Base-by-base conservation (phyloP, 2,888 invertebrate species). In the Cryptophagus acutangulus region DNA sequence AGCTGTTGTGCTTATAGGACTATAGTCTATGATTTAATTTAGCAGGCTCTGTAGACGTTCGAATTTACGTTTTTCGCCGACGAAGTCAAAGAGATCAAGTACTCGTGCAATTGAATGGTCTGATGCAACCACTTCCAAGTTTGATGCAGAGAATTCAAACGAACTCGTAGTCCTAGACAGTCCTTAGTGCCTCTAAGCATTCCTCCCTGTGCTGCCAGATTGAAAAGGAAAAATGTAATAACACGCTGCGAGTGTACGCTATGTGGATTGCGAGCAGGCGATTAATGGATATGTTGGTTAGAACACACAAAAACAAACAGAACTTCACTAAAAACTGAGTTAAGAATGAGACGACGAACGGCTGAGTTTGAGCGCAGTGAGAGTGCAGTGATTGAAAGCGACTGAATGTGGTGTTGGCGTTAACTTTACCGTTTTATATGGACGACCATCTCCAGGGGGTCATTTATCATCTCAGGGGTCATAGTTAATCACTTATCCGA, bases 121-220 rank as follows among this genome's bases (percentile, higher is more conserved):
- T 89, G 89, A 71, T 91, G 90, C 70, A 91, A 75, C 90, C 90
- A 91, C 89, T 90, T 90, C 85, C 87, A 90, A 68, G 90, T 91
- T 74, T 89, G 89, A 74, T 90, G 88, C 73, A 89, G 82, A 74
- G 81, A 79, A 74, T 84, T 86, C 72, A 85, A 83, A 76, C 89
- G 87, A 79, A 79, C 82, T 74, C 89, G 84, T 75, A 89, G 84
- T 77, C 85, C 87, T 78, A 89, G 77, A 81, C 85, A 85, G 71
- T 86, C 85, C 70, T 81, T 80, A 71, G 80, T 81, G 75, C 80
- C 80, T 75, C 77, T 82, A 61, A 66, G 66, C 68, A 69, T 69
- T 65, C 65, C 67, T 67, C 58, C 55, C 61, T 62, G 57, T 61
- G 60, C 63, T 58, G 60, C 62, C 65, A 66, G 63, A 55, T 58